These are phyloP conservation scores for Pipistrellus pygmaeus DNA, from an alignment of 2,797 vertebrate species.

Conservation along the genomic window DNA sequence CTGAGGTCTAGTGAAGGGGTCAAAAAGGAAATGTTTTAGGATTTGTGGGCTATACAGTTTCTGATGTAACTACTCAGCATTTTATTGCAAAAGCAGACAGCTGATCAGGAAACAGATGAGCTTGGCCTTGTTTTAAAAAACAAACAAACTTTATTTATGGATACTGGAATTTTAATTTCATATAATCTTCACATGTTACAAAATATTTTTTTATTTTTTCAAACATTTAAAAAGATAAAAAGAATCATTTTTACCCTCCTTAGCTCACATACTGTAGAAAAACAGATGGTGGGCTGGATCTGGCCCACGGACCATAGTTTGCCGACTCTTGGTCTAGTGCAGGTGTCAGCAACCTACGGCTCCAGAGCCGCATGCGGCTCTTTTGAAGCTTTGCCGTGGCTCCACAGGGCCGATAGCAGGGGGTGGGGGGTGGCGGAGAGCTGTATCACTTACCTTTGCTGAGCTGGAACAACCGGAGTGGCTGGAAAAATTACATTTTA, in stretches of 20 bases:
- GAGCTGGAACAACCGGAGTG: too few species aligned
- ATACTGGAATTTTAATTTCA: conserved; percentile 61
- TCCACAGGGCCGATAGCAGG: too few species aligned
- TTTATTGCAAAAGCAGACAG: conserved; percentile 62
- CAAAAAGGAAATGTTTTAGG: conserved; percentile 7
- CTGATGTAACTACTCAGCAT: conserved; percentile 31
- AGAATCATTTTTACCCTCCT: neutral
- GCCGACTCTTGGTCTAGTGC: neutral
- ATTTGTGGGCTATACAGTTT: conserved; percentile 34
- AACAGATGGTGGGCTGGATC: neutral
- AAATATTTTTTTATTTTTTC: conserved; percentile 46
- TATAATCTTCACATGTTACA: conserved; percentile 18
- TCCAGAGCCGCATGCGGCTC: too few species aligned
- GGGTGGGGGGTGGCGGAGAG: too few species aligned
- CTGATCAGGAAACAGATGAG: conserved; percentile 42
- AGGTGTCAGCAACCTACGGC: too few species aligned
- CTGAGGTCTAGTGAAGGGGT: conserved; percentile 29
- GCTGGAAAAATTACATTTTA: too few species aligned
- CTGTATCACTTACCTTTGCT: too few species aligned
- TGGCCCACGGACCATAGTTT: neutral
- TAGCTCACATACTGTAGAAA: neutral
- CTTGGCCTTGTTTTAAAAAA: conserved; percentile 33
- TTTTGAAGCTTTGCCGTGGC: too few species aligned
- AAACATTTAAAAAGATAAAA: conserved; percentile 36
- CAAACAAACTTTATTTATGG: conserved; percentile 49